phyloP scores from a whole-genome alignment of 2,797 vertebrate genomes.

The Simalia tracyae region DNA sequence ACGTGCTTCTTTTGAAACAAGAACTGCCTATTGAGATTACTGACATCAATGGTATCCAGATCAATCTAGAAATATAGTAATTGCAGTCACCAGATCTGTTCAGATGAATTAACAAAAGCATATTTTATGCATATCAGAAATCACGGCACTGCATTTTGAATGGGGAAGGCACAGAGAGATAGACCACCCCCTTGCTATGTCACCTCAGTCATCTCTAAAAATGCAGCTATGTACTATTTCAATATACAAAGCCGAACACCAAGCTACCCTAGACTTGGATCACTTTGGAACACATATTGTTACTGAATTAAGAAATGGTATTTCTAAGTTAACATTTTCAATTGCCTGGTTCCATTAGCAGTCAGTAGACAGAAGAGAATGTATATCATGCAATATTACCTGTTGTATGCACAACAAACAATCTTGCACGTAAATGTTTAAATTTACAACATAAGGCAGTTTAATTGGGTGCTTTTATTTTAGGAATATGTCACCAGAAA shows the following conservation, averaged over 20 bases:
- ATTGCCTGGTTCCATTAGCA: background rate
- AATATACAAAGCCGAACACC: background rate
- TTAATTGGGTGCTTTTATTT: background rate
- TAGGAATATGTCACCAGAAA: background rate
- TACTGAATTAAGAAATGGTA: background rate
- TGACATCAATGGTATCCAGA: constrained; percentile 97
- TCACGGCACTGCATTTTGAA: background rate
- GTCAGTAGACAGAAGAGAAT: background rate
- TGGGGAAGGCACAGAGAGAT: background rate
- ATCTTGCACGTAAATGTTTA: background rate
- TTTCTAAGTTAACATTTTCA: background rate
- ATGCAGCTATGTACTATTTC: background rate
- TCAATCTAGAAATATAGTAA: constrained; percentile 85
- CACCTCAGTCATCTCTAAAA: background rate
- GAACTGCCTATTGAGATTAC: constrained; percentile 98
- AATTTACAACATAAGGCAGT: background rate
- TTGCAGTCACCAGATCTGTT: constrained; percentile 33
- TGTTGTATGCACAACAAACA: too few species aligned
- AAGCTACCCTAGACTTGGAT: background rate
- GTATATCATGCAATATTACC: background rate
- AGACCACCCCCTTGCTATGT: too few species aligned
- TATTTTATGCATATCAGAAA: background rate
- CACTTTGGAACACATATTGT: background rate
- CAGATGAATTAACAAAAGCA: background rate
- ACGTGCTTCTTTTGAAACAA: constrained; percentile 99